These are phyloP conservation scores for Metallyticus violacea DNA, from an alignment of 2,888 invertebrate genomes.

Conservation along the genomic window DNA sequence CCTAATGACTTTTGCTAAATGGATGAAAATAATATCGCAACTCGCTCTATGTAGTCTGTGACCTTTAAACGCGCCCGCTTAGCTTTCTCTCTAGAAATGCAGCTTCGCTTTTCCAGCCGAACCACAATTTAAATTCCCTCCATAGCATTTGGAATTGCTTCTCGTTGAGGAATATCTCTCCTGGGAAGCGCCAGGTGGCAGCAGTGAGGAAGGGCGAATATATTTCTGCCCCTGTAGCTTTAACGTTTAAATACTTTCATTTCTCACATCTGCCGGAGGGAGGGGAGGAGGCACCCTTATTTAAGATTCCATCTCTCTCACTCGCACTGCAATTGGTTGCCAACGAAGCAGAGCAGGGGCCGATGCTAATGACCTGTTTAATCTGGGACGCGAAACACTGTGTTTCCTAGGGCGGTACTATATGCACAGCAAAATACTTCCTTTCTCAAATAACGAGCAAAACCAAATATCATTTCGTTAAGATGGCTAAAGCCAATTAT, in stretches of 20 bases:
- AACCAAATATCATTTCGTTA: neutral
- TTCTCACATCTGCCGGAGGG: neutral
- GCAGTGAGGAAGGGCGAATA: neutral
- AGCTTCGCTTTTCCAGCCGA: neutral
- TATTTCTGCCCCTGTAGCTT: neutral
- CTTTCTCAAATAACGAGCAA: too few relatives aligned
- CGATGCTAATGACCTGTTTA: neutral
- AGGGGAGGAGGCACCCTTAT: neutral
- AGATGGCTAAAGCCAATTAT: neutral
- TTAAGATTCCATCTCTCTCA: neutral
- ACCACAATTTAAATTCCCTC: neutral
- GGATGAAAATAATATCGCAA: neutral
- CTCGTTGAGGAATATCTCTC: neutral
- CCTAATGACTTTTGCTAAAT: neutral
- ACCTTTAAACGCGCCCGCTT: neutral
- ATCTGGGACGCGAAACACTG: neutral
- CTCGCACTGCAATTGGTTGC: neutral
- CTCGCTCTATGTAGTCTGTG: neutral
- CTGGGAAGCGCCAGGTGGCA: neutral
- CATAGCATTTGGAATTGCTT: neutral
- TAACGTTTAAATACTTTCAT: neutral
- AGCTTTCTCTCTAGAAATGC: neutral
- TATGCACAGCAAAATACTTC: neutral
- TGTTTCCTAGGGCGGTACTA: neutral
- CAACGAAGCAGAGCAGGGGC: neutral